Conservation (phyloP, 1,140 invertebrate genomes). For the Acromyrmex charruanus region DNA sequence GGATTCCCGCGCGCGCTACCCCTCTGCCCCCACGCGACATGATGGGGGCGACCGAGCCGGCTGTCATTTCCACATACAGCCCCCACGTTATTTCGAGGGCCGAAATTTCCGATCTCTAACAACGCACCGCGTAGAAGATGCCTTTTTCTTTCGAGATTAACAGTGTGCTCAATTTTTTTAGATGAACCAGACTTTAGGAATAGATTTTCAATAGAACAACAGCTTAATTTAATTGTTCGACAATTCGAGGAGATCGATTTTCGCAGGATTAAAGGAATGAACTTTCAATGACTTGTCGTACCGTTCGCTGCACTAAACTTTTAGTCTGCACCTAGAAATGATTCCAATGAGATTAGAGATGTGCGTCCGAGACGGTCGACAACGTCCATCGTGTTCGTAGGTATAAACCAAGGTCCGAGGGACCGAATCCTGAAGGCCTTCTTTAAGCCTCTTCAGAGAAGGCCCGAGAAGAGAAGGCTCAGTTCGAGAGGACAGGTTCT, state of each 20-base stretch:
- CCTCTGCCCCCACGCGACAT: conserved; percentile 18
- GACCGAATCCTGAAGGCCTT: conserved; percentile 42
- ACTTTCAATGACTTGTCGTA: not conserved
- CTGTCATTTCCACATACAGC: conserved; percentile 63
- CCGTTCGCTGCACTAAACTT: not conserved
- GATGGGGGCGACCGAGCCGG: conserved; percentile 57
- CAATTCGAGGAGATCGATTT: not conserved
- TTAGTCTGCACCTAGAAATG: conserved; percentile 14
- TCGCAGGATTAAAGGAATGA: not conserved
- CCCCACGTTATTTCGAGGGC: conserved; percentile 48
- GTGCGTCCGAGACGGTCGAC: conserved; percentile 24
- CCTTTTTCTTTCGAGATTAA: not conserved
- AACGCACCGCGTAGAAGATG: conserved; percentile 33
- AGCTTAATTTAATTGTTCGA: not conserved
- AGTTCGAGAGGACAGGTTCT: conserved; percentile 54
- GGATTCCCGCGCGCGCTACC: conserved; percentile 51
- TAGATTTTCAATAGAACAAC: not conserved
- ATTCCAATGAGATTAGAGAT: conserved; percentile 36
- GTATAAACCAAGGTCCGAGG: conserved; percentile 46
- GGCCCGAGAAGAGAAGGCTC: conserved; percentile 42
- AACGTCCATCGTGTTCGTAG: conserved; percentile 35
- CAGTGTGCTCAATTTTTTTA: not conserved
- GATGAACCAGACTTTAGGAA: not conserved
- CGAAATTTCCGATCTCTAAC: conserved; percentile 60
- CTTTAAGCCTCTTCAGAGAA: conserved; percentile 54